These are phyloP conservation scores for Eriosoma lanigerum DNA, from an alignment of 1,140 invertebrate species.

Conservation along the genomic window DNA sequence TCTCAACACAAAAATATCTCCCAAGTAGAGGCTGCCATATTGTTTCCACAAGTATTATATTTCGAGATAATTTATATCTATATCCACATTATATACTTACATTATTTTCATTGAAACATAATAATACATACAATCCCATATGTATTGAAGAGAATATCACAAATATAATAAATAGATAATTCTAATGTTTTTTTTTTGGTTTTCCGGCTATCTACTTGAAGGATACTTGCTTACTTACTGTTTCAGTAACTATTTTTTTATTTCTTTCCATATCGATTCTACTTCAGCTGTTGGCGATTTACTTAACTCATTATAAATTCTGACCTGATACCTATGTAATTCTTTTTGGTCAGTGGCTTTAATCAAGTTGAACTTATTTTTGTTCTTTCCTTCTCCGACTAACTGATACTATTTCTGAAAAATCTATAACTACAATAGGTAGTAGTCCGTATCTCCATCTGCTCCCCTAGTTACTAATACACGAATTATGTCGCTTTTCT, in stretches of 20 bases:
- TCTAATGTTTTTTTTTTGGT: neutral
- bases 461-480: conserved; percentile 51
- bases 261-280: neutral
- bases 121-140: no score
- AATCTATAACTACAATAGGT: conserved; percentile 49
- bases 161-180: no score
- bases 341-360: conserved; percentile 13
- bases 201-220: neutral
- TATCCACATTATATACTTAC: no score
- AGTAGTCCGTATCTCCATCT: conserved; percentile 52
- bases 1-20: no score
- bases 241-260: neutral
- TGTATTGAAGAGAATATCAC: no score
- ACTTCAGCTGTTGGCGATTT: conserved; percentile 46
- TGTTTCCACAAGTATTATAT: no score
- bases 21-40: no score
- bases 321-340: conserved; percentile 5
- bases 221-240: neutral
- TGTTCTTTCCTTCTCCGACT: conserved; percentile 16
- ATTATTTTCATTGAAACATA: no score
- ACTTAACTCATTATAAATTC: conserved; percentile 2
- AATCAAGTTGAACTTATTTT: neutral
- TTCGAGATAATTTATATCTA: no score
- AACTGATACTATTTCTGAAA: conserved; percentile 22
- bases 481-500: conserved; percentile 23